phyloP scores from a whole-genome alignment of 2,797 vertebrate species.

The Malurus splendens region DNA sequence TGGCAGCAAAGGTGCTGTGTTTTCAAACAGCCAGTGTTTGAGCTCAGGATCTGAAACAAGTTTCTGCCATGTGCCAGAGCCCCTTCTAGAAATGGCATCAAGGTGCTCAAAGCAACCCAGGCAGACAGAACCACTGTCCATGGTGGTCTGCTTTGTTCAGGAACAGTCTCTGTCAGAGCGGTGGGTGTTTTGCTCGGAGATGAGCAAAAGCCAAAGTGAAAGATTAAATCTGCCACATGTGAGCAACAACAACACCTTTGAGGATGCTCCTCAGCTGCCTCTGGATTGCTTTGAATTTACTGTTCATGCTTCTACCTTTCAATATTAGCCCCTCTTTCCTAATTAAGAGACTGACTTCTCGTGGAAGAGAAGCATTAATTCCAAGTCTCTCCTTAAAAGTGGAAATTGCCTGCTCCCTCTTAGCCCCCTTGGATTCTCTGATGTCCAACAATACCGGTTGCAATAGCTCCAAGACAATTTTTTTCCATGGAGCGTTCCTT shows the following conservation, averaged over 20 bases:
- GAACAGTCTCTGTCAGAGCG: background rate
- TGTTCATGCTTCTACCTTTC: background rate
- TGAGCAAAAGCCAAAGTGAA: background rate
- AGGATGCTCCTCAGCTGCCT: background rate
- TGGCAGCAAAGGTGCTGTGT: background rate
- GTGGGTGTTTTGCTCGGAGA: background rate
- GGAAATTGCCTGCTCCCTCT: background rate
- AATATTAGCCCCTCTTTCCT: background rate
- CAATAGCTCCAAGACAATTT: background rate
- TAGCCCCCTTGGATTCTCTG: background rate
- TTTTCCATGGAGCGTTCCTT: background rate
- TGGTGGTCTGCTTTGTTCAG: slow-evolving; percentile 6
- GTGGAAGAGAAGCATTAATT: background rate
- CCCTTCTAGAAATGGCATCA: background rate
- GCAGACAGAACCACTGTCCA: background rate
- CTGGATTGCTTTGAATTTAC: background rate
- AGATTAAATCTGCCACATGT: background rate
- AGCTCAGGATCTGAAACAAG: background rate
- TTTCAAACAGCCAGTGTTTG: background rate
- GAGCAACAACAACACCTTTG: background rate
- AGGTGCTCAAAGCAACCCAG: background rate
- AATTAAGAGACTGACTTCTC: background rate
- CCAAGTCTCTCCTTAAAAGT: background rate
- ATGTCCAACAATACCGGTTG: background rate
- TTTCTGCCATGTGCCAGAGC: background rate